Percentiles rank a stretch among this genome's conserved stretches.
These are phyloP conservation scores for Crotalus horridus DNA, from an alignment of 2,113 vertebrate species.

Conservation along the genomic window DNA sequence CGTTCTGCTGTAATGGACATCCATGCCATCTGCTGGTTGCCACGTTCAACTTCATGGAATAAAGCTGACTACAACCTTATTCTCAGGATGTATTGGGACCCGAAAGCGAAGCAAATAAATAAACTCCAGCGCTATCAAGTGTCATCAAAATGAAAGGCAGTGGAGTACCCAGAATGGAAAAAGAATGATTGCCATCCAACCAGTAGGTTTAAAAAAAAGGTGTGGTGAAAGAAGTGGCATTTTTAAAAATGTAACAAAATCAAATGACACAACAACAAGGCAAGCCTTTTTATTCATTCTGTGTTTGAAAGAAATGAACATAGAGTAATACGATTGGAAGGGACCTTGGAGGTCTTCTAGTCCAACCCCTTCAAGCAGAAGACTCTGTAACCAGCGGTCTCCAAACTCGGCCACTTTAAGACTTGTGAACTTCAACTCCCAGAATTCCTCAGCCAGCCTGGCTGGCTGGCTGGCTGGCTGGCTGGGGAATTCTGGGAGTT, in stretches of 20 bases:
- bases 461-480: no score
- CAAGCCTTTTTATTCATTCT: not conserved
- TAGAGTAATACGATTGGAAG: no score
- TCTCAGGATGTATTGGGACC: not conserved
- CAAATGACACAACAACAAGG: not conserved
- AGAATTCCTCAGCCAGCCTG: no score
- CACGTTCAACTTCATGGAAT: not conserved
- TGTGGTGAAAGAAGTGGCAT: not conserved
- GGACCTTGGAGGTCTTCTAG: no score
- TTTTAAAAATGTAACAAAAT: not conserved
- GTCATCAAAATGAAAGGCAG: not conserved
- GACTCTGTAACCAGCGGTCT: no score
- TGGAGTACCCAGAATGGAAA: not conserved
- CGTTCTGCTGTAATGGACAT: not conserved
- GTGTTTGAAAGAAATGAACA: not conserved
- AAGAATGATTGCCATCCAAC: not conserved
- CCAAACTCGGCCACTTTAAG: no score
- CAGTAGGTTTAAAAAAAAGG: not conserved
- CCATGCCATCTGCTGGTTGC: not conserved
- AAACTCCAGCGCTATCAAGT: not conserved
- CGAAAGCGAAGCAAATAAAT: not conserved
- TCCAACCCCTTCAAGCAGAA: no score
- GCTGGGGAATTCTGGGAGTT: no score
- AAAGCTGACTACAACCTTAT: not conserved
- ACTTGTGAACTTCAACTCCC: no score